phyloP scores from a whole-genome alignment of 1,140 invertebrate genomes.

The Neuroterus valhalla region DNA sequence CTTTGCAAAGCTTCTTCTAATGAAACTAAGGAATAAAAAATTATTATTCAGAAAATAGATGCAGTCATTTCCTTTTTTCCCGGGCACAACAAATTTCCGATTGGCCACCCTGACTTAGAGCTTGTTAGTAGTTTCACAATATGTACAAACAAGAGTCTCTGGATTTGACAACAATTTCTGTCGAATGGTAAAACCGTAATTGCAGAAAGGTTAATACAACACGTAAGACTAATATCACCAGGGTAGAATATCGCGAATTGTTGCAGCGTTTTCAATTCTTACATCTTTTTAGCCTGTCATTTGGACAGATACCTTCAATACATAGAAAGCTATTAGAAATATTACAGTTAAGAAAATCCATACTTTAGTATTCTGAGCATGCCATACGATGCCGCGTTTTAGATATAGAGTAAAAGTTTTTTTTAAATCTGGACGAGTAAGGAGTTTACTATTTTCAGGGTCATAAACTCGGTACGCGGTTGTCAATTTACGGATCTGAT shows the following conservation, averaged over 20 bases:
- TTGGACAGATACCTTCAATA: not conserved
- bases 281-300: not conserved
- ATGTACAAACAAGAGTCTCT: no score
- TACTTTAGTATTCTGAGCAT: not conserved
- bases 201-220: conserved; percentile 5
- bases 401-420: not conserved
- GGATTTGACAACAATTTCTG: not conserved
- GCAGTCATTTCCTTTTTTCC: no score
- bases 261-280: not conserved
- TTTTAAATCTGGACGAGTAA: not conserved
- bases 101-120: no score
- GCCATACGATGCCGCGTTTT: not conserved
- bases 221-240: conserved; percentile 21
- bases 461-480: not conserved
- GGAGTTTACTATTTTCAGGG: not conserved
- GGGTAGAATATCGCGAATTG: not conserved
- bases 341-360: conserved; percentile 12
- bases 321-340: conserved; percentile 17
- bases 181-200: conserved; percentile 8
- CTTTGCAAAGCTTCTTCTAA: no score
- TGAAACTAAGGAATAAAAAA: no score
- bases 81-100: no score
- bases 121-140: no score
- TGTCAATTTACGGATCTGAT: not conserved
- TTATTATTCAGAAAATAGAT: no score